Evolutionary conservation across 2,888 invertebrate genomes (phyloP).

Genomic region (Eupithecia dodoneata): DNA sequence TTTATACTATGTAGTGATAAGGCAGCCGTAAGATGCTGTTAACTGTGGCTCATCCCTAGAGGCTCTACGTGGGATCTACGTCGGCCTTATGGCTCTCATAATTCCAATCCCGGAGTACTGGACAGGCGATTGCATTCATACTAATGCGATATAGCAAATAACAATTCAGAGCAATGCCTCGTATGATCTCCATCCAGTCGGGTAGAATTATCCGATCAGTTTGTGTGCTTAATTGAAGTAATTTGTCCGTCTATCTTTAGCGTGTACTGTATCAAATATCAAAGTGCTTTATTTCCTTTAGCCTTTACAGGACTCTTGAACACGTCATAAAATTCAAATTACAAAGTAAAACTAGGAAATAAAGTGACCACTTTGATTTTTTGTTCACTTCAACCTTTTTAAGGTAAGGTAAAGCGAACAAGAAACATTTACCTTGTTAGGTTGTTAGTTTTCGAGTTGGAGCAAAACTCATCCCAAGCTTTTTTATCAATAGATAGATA

Average conservation of each 20-base stretch:
- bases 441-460: too few species aligned
- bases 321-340: too few species aligned
- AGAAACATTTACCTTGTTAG: too few species aligned
- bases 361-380: too few species aligned
- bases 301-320: too few species aligned
- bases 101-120: conserved; percentile 32
- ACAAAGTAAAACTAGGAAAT: too few species aligned
- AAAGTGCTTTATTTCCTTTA: too few species aligned
- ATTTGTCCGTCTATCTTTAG: not conserved
- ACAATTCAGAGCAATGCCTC: conserved; percentile 28
- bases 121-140: conserved; percentile 35
- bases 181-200: conserved; percentile 17
- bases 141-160: conserved; percentile 39
- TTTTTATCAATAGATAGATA: too few species aligned
- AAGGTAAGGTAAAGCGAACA: too few species aligned
- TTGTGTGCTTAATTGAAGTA: not conserved
- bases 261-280: not conserved
- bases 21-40: not conserved
- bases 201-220: not conserved
- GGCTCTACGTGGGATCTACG: conserved; percentile 10
- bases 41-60: not conserved
- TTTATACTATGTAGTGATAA: too few species aligned
- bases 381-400: too few species aligned
- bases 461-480: too few species aligned
- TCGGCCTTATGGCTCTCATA: conserved; percentile 29